A percentile compares a stretch with the other conserved stretches of the same genome.
phyloP scores from a whole-genome alignment of 2,113 vertebrate genomes.

The Plestiodon gilberti region DNA sequence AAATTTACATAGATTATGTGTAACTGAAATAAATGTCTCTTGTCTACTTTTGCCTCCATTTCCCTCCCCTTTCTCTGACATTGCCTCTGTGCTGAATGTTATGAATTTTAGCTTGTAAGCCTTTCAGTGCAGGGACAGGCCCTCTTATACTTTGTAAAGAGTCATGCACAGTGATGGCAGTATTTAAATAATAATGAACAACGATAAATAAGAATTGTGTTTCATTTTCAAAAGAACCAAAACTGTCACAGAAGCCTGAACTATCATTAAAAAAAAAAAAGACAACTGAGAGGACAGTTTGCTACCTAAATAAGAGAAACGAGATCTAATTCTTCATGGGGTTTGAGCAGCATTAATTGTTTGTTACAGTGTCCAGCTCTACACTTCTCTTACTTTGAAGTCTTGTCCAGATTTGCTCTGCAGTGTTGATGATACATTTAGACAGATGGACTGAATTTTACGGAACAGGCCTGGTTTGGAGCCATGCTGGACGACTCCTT shows the following conservation, averaged over 20 bases:
- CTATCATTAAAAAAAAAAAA: neutral
- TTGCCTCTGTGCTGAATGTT: too few relatives aligned
- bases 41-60: too few relatives aligned
- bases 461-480: constrained; percentile 94
- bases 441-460: constrained; percentile 93
- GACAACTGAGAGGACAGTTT: neutral
- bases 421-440: constrained; percentile 91
- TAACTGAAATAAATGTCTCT: too few relatives aligned
- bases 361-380: neutral
- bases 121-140: too few relatives aligned
- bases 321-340: neutral
- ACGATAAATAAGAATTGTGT: neutral
- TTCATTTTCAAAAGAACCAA: neutral
- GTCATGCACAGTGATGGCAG: too few relatives aligned
- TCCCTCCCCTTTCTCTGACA: too few relatives aligned
- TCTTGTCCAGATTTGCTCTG: constrained; percentile 93
- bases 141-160: too few relatives aligned
- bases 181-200: too few relatives aligned
- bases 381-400: constrained; percentile 81
- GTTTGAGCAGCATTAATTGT: neutral
- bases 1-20: too few relatives aligned
- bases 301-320: neutral
- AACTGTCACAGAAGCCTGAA: neutral
- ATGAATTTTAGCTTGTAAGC: too few relatives aligned
- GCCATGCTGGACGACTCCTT: constrained; percentile 96